These are phyloP conservation scores for Mesitornis unicolor DNA, from an alignment of 2,113 vertebrate species.

Conservation along the genomic window DNA sequence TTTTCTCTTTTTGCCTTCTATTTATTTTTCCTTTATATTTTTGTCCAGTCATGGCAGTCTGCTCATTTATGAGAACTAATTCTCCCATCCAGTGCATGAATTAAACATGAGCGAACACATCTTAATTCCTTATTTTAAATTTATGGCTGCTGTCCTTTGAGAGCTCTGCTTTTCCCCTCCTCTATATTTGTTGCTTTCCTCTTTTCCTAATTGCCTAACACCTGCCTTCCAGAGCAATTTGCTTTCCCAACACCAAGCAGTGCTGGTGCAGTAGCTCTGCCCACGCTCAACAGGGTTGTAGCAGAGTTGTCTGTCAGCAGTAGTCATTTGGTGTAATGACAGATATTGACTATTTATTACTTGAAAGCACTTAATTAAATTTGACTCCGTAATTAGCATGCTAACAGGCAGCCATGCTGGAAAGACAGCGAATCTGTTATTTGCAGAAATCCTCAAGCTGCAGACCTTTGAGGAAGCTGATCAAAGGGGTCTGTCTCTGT, in stretches of 20 bases:
- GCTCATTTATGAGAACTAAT: neutral
- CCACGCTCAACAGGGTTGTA: neutral
- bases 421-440: neutral
- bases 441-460: neutral
- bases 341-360: slow-evolving; percentile 13
- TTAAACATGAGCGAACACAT: slow-evolving; percentile 19
- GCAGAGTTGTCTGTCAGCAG: neutral
- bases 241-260: neutral
- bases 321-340: neutral
- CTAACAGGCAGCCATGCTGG: neutral
- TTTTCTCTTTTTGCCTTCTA: neutral
- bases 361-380: slow-evolving; percentile 12
- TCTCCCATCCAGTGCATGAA: neutral
- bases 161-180: neutral
- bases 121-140: slow-evolving; percentile 33
- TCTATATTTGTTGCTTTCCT: neutral
- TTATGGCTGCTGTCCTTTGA: neutral
- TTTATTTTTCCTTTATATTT: neutral
- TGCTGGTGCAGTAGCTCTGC: neutral
- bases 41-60: neutral
- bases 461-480: neutral
- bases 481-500: neutral
- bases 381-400: neutral
- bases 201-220: neutral
- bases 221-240: neutral